Evolutionary conservation across 2,113 vertebrate species (phyloP), one percentile per base, ranked within the genome.

Genomic region (Dipodomys spectabilis): DNA sequence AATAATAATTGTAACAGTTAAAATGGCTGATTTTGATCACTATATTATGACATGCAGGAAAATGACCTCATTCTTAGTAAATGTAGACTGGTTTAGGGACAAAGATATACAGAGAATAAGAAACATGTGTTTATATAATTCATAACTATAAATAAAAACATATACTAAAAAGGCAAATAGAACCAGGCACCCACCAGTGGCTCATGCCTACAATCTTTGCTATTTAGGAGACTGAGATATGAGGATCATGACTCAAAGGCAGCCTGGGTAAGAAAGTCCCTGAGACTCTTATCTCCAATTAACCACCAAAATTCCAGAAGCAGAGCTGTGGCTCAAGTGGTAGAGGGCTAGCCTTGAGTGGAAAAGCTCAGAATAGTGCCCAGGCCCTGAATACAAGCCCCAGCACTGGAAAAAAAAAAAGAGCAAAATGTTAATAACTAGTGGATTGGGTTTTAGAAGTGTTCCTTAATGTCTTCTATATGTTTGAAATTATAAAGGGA

Each of bases 51-150:
- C 62, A 49, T 71, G 9, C 78, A 69, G 72, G 45, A 60, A 80
- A 88, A 75, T 73, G 77, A 78, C 64, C n/a, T 28, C 74, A 9
- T 92, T 88, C 57, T 94, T 79, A 86, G 32, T 68, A 95, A 93
- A 92, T 30, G 69, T 30, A 91, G 4, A 30, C 19, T 84, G 62
- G 68, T 62, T 94, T 83, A 74, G 32, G 60, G 28, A 94, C 67
- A 35, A 84, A 73, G 16, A 88, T 22, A 32, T n/a, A 68, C 49
- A 44, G 28, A 57, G 20, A 57, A 57, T 57, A 57, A 4, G 53
- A 57, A 57, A 57, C n/a, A 18, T 8, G 25, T 65, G 3, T 64
- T 25, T 22, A 49, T 89, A 53, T 72, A n/a, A 86, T 27, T 64
- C 18, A 67, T 6, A 53, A 0, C 19, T 1, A 89, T n/a, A 88